Conservation (phyloP, 2,113 vertebrate species). For the Cyphomyrus plagiostoma region DNA sequence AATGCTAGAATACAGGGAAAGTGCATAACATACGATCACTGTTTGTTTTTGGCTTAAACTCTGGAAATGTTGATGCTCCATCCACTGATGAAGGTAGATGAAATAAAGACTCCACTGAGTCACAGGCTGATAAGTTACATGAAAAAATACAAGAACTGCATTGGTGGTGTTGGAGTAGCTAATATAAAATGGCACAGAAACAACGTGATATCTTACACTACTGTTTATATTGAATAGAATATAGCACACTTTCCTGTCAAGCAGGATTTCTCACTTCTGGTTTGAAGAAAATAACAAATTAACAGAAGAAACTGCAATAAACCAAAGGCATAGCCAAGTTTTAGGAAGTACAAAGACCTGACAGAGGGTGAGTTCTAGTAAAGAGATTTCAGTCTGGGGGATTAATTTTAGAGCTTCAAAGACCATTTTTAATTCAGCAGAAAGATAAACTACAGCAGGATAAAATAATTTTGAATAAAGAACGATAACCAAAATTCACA, state of each 20-base stretch:
- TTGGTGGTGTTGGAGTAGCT: background rate
- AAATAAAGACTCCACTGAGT: background rate
- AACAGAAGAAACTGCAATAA: background rate
- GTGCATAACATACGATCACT: background rate
- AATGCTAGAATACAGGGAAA: background rate
- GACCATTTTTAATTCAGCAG: slow-evolving; percentile 2
- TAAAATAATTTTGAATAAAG: slow-evolving; percentile 3
- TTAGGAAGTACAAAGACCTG: background rate
- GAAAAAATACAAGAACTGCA: background rate
- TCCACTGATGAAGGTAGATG: background rate
- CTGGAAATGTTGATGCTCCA: background rate
- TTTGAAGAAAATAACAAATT: background rate
- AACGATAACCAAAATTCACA: background rate
- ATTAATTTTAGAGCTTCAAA: slow-evolving; percentile 9
- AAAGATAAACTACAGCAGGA: background rate
- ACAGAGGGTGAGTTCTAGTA: background rate
- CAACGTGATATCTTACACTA: background rate
- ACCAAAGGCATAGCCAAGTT: background rate
- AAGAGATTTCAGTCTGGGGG: slow-evolving; percentile 3
- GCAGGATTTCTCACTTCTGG: background rate
- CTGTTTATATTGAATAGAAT: background rate
- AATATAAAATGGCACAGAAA: background rate
- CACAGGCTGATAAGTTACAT: background rate
- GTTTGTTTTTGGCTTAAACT: background rate
- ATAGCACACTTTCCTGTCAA: background rate